Percentiles rank a stretch among this genome's conserved stretches.
Evolutionary conservation across 1,140 invertebrate genomes (phyloP).

Genomic region (Saccostrea cuccullata): DNA sequence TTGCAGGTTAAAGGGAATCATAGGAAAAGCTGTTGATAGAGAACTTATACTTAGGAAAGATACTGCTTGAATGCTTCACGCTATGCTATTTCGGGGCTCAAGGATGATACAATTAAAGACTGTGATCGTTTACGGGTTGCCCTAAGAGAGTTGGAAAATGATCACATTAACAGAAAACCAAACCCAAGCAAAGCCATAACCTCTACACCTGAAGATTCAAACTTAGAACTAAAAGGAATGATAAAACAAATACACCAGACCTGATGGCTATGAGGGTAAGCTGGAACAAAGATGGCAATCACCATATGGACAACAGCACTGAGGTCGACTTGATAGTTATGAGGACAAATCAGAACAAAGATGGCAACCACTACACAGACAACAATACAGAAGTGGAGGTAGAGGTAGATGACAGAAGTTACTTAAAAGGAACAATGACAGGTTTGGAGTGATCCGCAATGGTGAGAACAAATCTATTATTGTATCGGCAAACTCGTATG

Average conservation of each 20-base stretch:
- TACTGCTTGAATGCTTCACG: no score
- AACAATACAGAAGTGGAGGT: not conserved
- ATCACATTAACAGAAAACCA: not conserved
- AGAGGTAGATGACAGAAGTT: conserved; percentile 25
- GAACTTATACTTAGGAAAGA: not conserved
- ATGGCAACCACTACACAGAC: not conserved
- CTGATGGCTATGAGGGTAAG: not conserved
- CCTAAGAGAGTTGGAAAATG: not conserved
- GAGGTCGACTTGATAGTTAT: not conserved
- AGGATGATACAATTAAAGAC: no score
- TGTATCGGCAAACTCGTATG: conserved; percentile 21
- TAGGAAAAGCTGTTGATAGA: no score
- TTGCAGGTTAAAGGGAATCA: conserved; percentile 1
- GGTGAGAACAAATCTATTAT: conserved; percentile 7
- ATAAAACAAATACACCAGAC: conserved; percentile 41
- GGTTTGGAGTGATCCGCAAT: conserved; percentile 15
- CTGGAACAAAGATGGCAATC: no score
- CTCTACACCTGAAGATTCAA: not conserved
- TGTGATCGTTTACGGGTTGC: no score
- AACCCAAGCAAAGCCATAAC: conserved; percentile 21
- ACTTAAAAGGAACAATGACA: conserved; percentile 9
- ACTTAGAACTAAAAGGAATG: conserved; percentile 1
- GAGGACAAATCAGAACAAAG: conserved; percentile 31
- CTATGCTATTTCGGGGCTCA: no score
- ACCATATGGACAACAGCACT: no score